Percentiles rank a stretch among this genome's conserved stretches.
phyloP scores from a whole-genome alignment of 2,888 invertebrate species.

The Galeruca laticollis region DNA sequence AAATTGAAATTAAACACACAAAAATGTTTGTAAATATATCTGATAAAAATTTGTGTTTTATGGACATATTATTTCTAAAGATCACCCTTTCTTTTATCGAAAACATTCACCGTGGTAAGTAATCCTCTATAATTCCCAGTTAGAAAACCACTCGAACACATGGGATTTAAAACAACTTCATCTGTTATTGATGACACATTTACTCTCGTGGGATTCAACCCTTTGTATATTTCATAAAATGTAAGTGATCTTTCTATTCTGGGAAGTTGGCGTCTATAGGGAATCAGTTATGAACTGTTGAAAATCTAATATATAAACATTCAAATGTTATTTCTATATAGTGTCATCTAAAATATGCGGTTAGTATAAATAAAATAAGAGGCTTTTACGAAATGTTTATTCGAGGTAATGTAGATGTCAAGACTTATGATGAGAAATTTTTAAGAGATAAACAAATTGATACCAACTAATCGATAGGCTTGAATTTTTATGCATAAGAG shows the following conservation, averaged over 20 bases:
- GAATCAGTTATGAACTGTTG: background rate
- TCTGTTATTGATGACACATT: conserved; percentile 38
- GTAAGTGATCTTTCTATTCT: conserved; percentile 12
- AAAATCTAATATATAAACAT: background rate
- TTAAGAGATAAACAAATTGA: too few species aligned
- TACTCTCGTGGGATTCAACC: conserved; percentile 33
- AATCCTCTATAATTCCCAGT: background rate
- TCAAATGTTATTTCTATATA: background rate
- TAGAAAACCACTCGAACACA: conserved; percentile 33
- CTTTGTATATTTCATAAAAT: conserved; percentile 27
- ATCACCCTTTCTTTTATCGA: background rate
- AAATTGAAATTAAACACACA: too few species aligned
- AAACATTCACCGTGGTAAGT: conserved; percentile 6
- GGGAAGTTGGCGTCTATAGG: conserved; percentile 14
- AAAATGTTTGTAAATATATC: too few species aligned
- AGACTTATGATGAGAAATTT: too few species aligned
- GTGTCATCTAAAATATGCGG: too few species aligned
- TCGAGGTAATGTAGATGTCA: too few species aligned
- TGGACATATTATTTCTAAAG: too few species aligned
- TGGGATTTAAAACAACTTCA: conserved; percentile 33
- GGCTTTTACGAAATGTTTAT: too few species aligned
- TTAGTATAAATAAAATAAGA: too few species aligned
- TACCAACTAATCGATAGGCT: too few species aligned
- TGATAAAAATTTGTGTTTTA: too few species aligned
- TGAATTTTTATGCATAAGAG: too few species aligned